Conservation (phyloP, 1,140 invertebrate species). For the Neodiprion fabricii region DNA sequence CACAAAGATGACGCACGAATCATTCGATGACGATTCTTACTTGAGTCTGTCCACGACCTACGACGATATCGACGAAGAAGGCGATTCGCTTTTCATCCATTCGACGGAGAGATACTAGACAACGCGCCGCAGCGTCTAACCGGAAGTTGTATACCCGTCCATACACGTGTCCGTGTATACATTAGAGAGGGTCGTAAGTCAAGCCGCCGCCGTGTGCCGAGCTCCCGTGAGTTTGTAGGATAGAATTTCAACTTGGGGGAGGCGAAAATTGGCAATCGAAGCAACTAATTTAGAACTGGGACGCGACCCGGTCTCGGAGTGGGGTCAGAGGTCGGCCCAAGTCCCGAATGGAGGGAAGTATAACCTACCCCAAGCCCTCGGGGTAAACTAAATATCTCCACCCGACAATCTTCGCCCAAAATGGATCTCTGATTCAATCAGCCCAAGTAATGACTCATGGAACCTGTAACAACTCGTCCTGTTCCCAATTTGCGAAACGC, state of each 20-base stretch:
- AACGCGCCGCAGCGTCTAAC: too few relatives aligned
- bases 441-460: neutral
- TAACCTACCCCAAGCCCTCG: too few relatives aligned
- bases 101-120: too few relatives aligned
- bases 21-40: too few relatives aligned
- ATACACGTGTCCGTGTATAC: neutral
- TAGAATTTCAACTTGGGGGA: constrained; percentile 5
- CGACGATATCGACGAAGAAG: too few relatives aligned
- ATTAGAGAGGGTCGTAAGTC: neutral
- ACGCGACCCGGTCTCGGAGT: neutral
- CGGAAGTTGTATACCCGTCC: neutral
- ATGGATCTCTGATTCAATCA: constrained; percentile 3
- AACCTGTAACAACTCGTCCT: neutral
- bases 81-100: too few relatives aligned
- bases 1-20: too few relatives aligned
- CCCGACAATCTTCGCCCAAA: neutral
- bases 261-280: constrained; percentile 2
- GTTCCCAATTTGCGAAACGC: neutral
- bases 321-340: constrained; percentile 2
- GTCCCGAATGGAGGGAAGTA: neutral
- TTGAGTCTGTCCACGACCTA: too few relatives aligned
- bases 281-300: constrained; percentile 2
- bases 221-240: neutral
- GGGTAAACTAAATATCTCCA: neutral
- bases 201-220: neutral